phyloP scores from a whole-genome alignment of 2,113 vertebrate species.

The Albula glossodonta region DNA sequence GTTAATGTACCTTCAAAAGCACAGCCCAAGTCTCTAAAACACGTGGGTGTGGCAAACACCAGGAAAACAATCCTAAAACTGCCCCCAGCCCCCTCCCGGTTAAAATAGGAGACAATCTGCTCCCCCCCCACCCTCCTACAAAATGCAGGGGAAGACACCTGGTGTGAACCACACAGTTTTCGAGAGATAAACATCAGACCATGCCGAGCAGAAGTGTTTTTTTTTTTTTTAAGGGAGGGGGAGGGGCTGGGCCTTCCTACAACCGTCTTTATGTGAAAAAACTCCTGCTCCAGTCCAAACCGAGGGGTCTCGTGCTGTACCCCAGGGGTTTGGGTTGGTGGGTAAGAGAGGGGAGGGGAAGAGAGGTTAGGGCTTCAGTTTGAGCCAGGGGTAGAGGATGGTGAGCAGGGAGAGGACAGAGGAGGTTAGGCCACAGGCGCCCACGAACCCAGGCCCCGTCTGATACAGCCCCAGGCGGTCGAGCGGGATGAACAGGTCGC shows the following conservation, averaged over 20 bases:
- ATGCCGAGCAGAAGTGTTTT: no score
- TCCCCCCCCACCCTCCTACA: neutral
- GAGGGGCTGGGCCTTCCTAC: no score
- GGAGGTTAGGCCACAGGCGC: slow-evolving; percentile 63
- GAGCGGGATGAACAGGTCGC: slow-evolving; percentile 87
- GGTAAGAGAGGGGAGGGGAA: neutral
- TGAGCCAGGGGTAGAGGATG: slow-evolving; percentile 87
- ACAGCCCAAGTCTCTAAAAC: neutral
- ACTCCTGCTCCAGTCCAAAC: neutral
- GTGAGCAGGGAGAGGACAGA: slow-evolving; percentile 85
- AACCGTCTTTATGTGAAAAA: no score
- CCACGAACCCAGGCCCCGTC: slow-evolving; percentile 76
- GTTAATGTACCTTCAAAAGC: neutral
- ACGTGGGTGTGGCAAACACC: neutral
- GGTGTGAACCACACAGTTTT: neutral
- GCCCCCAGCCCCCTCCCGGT: neutral
- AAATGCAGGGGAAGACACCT: neutral
- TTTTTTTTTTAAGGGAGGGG: no score
- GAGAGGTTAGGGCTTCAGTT: slow-evolving; percentile 83
- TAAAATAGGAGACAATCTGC: neutral
- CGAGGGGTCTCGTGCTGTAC: slow-evolving; percentile 43
- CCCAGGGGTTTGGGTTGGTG: neutral
- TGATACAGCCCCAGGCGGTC: slow-evolving; percentile 82
- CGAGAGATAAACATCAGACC: neutral
- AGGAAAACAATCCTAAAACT: neutral